Evolutionary conservation across 2,113 vertebrate species (phyloP).

Genomic region (Apteryx mantelli): DNA sequence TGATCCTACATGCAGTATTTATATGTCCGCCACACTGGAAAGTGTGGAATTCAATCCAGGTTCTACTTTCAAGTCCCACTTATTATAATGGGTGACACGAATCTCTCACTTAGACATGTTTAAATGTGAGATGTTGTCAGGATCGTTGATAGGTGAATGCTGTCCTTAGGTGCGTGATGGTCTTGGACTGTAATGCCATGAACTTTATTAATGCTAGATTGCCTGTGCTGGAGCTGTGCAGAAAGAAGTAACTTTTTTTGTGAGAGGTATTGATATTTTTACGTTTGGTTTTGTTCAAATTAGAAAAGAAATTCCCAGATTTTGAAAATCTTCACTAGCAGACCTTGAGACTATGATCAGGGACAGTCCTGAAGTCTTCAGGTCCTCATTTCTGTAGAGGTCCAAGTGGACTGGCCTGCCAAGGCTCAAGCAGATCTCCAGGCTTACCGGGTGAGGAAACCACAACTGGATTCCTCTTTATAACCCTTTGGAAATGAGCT

Average conservation of each 20-base stretch:
- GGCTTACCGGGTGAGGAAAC: background rate
- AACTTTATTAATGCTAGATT: background rate
- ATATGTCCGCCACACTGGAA: conserved; percentile 63
- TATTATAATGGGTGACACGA: conserved; percentile 36
- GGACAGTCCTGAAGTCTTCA: background rate
- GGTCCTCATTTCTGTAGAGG: background rate
- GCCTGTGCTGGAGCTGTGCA: background rate
- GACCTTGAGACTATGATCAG: background rate
- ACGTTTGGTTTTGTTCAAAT: background rate
- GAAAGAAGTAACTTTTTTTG: background rate
- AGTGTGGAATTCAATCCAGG: conserved; percentile 64
- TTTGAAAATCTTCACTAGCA: background rate
- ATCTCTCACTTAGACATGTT: background rate
- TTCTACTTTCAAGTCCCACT: conserved; percentile 49
- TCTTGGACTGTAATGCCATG: background rate
- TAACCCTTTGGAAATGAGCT: background rate
- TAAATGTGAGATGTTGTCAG: conserved; percentile 18
- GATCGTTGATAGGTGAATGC: background rate
- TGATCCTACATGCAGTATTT: conserved; percentile 65
- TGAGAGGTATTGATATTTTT: background rate
- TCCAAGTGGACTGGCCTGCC: background rate
- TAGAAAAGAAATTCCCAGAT: background rate
- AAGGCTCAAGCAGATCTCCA: background rate
- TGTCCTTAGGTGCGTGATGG: background rate
- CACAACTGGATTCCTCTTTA: background rate